These are phyloP conservation scores for Acromyrmex charruanus DNA, from an alignment of 1,140 invertebrate genomes.

Conservation along the genomic window DNA sequence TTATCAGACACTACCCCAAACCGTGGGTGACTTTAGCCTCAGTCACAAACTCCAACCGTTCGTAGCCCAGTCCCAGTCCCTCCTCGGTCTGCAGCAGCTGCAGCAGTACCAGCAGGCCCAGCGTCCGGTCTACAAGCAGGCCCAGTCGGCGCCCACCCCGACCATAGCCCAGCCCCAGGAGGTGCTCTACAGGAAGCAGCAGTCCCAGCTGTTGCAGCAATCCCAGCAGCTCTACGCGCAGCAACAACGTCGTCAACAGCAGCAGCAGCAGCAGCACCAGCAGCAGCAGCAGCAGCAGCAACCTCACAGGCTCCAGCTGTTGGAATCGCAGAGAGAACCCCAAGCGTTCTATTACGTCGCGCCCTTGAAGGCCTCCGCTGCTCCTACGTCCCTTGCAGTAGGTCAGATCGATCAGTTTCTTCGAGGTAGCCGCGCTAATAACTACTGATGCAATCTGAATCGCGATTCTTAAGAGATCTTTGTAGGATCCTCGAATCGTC, in stretches of 20 bases:
- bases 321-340: constrained; percentile 83
- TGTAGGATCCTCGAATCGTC: constrained; percentile 27
- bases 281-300: constrained; percentile 88
- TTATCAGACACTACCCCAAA: constrained; percentile 92
- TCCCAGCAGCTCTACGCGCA: constrained; percentile 92
- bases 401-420: constrained; percentile 94
- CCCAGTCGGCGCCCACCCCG: constrained; percentile 78
- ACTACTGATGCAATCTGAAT: constrained; percentile 62
- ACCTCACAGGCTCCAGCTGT: constrained; percentile 84
- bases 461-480: not conserved
- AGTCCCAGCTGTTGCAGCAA: constrained; percentile 90
- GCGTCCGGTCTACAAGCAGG: constrained; percentile 79
- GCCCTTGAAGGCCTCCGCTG: constrained; percentile 65
- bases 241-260: constrained; percentile 89
- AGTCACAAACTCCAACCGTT: constrained; percentile 92
- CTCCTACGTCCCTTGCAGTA: constrained; percentile 83
- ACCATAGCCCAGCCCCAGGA: constrained; percentile 87
- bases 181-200: constrained; percentile 91
- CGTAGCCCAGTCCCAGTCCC: constrained; percentile 88
- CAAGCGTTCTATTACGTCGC: constrained; percentile 90
- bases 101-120: constrained; percentile 69
- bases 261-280: constrained; percentile 88
- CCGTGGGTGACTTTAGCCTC: constrained; percentile 90
- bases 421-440: constrained; percentile 84
- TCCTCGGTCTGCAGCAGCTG: constrained; percentile 77